phyloP scores from a whole-genome alignment of 2,797 vertebrate genomes.

The Thaleichthys pacificus region DNA sequence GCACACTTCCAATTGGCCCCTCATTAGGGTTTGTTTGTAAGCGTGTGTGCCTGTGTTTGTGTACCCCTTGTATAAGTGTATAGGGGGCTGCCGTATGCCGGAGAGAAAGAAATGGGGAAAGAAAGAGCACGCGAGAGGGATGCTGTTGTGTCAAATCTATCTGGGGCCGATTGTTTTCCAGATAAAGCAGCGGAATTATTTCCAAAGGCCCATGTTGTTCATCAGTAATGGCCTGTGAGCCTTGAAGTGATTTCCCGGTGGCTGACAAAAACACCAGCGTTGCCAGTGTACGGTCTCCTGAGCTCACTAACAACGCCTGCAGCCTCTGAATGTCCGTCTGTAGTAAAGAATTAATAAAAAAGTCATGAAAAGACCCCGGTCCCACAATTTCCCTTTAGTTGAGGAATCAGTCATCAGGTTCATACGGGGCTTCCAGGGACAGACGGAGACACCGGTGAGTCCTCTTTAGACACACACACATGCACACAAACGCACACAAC shows the following conservation, averaged over 20 bases:
- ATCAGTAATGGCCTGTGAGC: neutral
- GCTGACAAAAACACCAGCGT: neutral
- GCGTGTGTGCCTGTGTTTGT: neutral
- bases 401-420: neutral
- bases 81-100: neutral
- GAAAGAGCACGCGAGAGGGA: no score
- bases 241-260: neutral
- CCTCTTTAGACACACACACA: neutral
- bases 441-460: neutral
- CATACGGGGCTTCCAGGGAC: no score
- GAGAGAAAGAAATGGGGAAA: no score
- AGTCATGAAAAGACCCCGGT: no score
- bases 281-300: no score
- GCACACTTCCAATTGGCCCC: slow-evolving; percentile 15
- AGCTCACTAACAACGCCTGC: neutral
- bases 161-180: slow-evolving; percentile 6
- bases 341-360: neutral
- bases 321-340: neutral
- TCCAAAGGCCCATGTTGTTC: neutral
- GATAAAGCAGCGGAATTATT: neutral
- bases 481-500: no score
- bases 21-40: neutral
- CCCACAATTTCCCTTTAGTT: neutral
- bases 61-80: neutral
- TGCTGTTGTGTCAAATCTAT: neutral